A percentile compares a stretch with the other conserved stretches of the same genome.
Conservation (phyloP, 2,888 invertebrate species). For the Lithosia quadra region DNA sequence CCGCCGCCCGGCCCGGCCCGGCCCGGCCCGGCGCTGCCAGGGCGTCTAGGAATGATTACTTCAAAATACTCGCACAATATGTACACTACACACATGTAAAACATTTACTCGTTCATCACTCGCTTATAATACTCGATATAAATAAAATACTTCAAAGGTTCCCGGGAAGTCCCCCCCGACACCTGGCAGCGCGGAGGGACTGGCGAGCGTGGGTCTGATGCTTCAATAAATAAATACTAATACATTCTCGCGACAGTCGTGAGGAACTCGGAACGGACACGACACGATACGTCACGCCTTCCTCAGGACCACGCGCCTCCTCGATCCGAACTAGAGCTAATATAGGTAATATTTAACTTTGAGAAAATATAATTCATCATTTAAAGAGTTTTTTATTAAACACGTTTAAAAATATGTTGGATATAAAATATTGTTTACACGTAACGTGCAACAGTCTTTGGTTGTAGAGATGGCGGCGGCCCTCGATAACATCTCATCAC, state of each 20-base stretch:
- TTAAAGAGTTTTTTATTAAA: conserved; percentile 33
- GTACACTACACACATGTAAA: conserved; percentile 23
- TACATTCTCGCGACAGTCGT: not conserved
- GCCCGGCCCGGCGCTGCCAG: not conserved
- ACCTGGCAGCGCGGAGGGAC: not conserved
- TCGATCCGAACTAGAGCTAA: conserved; percentile 18
- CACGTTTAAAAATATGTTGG: conserved; percentile 47
- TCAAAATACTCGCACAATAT: conserved; percentile 19
- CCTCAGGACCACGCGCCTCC: not conserved
- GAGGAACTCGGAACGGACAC: too few relatives aligned
- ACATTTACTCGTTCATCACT: conserved; percentile 8
- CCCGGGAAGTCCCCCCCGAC: not conserved
- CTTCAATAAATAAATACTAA: too few relatives aligned
- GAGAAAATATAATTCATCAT: conserved; percentile 38
- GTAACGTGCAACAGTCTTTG: conserved; percentile 55
- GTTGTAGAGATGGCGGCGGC: conserved; percentile 41
- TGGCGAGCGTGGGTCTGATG: too few relatives aligned
- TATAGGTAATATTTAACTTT: conserved; percentile 21
- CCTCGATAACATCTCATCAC: conserved; percentile 31
- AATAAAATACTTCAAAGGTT: conserved; percentile 9
- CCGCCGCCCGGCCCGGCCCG: not conserved
- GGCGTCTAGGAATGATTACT: conserved; percentile 9
- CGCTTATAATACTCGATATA: conserved; percentile 12
- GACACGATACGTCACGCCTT: not conserved
- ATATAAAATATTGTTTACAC: conserved; percentile 47